Percentiles rank a stretch among this genome's conserved stretches.
Conservation (phyloP, 2,888 invertebrate species). For the Hecatera dysodea region DNA sequence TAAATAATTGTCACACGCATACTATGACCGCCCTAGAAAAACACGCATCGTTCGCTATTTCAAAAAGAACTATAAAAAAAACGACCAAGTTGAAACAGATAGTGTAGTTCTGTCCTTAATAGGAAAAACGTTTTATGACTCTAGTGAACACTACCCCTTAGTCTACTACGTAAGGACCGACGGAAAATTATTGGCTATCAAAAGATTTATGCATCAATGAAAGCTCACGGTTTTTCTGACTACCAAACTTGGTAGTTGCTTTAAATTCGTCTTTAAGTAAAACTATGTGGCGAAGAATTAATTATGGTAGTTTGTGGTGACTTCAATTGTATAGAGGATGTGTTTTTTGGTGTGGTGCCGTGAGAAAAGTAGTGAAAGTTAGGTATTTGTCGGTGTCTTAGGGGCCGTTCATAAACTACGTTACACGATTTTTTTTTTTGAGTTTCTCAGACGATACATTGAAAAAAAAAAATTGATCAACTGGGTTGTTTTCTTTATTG, state of each 20-base stretch:
- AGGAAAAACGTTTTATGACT: slow-evolving; percentile 13
- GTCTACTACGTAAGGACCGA: slow-evolving; percentile 6
- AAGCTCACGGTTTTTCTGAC: slow-evolving; percentile 44
- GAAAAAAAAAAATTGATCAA: background rate
- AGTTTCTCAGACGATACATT: background rate
- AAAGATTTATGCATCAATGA: slow-evolving; percentile 47
- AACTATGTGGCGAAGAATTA: background rate
- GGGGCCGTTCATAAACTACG: too few relatives aligned
- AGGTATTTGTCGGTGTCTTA: slow-evolving; percentile 5
- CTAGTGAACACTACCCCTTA: slow-evolving; percentile 26
- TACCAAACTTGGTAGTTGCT: slow-evolving; percentile 4
- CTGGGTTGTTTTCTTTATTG: too few relatives aligned
- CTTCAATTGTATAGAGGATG: slow-evolving; percentile 3
- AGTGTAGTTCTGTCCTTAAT: slow-evolving; percentile 36
- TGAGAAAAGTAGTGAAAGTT: slow-evolving; percentile 42
- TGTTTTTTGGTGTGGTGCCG: slow-evolving; percentile 6
- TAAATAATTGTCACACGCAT: background rate
- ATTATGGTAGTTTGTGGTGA: background rate
- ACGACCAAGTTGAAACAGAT: slow-evolving; percentile 12
- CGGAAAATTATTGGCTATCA: slow-evolving; percentile 53
- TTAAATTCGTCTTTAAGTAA: slow-evolving; percentile 17
- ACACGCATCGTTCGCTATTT: background rate
- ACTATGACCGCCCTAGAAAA: background rate
- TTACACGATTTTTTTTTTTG: background rate
- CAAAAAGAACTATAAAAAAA: slow-evolving; percentile 25